phyloP scores from a whole-genome alignment of 2,797 vertebrate genomes.

The Parambassis ranga region DNA sequence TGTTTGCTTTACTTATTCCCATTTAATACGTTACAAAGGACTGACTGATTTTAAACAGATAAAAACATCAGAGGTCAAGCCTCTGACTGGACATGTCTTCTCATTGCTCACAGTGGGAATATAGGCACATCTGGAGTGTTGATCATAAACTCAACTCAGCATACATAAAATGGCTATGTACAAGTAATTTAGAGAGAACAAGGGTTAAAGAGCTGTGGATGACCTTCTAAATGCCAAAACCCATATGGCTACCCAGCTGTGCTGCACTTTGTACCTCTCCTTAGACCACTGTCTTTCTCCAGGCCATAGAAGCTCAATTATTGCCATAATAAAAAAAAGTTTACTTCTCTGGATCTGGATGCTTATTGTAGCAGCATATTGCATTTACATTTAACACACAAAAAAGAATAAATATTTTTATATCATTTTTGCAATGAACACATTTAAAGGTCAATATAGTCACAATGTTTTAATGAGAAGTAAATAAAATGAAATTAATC shows the following conservation, averaged over 20 bases:
- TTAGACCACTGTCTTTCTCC: not conserved
- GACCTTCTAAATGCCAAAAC: not conserved
- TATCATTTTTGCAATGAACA: not conserved
- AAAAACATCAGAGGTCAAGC: not conserved
- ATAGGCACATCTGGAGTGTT: not conserved
- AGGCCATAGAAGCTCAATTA: not conserved
- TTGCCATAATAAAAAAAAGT: not conserved
- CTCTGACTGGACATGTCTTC: not conserved
- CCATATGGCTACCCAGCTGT: conserved; percentile 12
- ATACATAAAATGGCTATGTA: not conserved
- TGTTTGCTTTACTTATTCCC: not conserved
- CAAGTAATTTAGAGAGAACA: not conserved
- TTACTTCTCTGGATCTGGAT: not conserved
- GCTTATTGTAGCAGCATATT: not conserved
- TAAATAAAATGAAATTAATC: not conserved
- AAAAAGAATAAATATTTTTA: not conserved
- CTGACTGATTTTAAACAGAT: not conserved
- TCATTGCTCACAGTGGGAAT: not conserved
- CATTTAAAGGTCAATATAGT: not conserved
- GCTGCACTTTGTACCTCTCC: not conserved
- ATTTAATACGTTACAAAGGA: not conserved
- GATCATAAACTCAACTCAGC: not conserved
- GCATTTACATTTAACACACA: not conserved
- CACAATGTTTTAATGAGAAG: not conserved
- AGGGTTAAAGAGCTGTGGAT: not conserved